phyloP scores from a whole-genome alignment of 2,797 vertebrate species.

The Lithobates sylvaticus region DNA sequence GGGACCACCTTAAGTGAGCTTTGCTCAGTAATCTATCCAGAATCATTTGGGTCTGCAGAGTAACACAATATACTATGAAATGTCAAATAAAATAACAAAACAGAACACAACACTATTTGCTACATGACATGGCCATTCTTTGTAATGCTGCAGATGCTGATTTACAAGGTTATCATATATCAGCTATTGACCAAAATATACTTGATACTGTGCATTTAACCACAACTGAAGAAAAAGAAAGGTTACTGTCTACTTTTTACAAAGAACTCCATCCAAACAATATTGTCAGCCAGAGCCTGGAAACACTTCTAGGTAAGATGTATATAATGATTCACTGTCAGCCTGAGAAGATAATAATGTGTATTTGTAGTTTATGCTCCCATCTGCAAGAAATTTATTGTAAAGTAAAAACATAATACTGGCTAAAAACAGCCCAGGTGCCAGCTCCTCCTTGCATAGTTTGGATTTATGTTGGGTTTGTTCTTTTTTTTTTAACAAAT shows the following conservation, averaged over 20 bases:
- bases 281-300: constrained; percentile 68
- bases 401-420: background rate
- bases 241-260: constrained; percentile 78
- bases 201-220: constrained; percentile 75
- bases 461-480: background rate
- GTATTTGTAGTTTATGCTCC: background rate
- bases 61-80: constrained; percentile 26
- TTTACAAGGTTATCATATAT: constrained; percentile 76
- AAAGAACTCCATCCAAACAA: constrained; percentile 77
- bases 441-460: background rate
- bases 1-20: constrained; percentile 24
- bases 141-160: constrained; percentile 71
- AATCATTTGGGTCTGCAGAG: constrained; percentile 22
- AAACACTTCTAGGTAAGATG: constrained; percentile 73
- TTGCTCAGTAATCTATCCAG: background rate
- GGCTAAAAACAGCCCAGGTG: background rate
- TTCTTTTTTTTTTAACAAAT: no score
- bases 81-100: background rate
- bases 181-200: constrained; percentile 72
- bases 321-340: background rate
- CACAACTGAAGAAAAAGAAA: constrained; percentile 75
- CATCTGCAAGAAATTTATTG: background rate
- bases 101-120: background rate
- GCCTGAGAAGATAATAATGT: background rate
- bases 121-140: constrained; percentile 14